Evolutionary conservation across 1,140 invertebrate species (phyloP), one percentile per base, ranked within the genome.

Genomic region (Brachionus manjavacas): DNA sequence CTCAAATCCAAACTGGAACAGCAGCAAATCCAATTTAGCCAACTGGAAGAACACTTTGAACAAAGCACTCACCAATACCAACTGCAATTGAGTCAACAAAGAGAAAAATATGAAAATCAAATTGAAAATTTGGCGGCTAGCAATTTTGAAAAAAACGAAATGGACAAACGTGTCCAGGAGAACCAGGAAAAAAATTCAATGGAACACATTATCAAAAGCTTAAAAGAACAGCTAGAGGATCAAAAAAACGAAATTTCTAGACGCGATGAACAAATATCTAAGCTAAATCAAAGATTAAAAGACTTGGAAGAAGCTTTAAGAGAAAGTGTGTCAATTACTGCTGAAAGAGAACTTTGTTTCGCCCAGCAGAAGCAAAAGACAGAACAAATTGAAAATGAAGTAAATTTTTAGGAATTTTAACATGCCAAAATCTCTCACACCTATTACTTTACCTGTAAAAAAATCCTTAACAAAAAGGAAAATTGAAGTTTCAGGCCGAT

Each of bases 291-390:
- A 84, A 91, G 93, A 80, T 94, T 95, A 85, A 91, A 93, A 85
- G 94, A 95, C 89, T 88, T 96, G 64, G 94, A 95, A 88, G 92
- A 94, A 84, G 94, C 94, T 6, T 89, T 95, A 74, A 87, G 90
- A 85, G 91, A 92, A 86, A 91, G 91, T 86, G 90, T 92, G 0
- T 87, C 87, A 66, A 91, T 92, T 41, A 91, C 91, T 16, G 90
- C 91, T 20, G 90, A 91, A 85, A 86, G 91, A 85, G 91, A 92
- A 86, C 89, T 91, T 86, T 89, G 88, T 35, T 87, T 91, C 86
- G 89, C 89, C 12, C 86, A 89, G 83, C 88, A 91, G 83, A 88
- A 90, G 85, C 86, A 85, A 86, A 87, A 90, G 85, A 84, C 90
- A 7, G 88, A 88, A 28, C 86, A 89, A 81, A 60, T 81, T 7